Evolutionary conservation across 2,797 vertebrate species (phyloP).

Genomic region (Eremophila alpestris): DNA sequence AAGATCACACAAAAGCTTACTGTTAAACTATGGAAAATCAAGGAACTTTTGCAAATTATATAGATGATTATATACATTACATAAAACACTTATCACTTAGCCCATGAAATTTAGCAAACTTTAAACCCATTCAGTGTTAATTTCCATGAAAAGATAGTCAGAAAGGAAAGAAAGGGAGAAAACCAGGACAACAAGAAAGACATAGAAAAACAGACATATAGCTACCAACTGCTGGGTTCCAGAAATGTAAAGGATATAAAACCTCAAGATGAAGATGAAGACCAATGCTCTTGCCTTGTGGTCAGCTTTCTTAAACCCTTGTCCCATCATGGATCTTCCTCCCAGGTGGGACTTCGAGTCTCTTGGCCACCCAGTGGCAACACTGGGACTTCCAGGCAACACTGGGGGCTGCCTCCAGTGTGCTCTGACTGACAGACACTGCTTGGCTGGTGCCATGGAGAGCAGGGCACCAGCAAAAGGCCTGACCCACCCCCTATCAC

Average conservation of each 20-base stretch:
- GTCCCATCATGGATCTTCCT: background rate
- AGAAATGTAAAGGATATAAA: background rate
- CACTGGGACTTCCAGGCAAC: no score
- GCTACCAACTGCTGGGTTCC: background rate
- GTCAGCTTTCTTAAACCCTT: background rate
- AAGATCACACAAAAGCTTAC: background rate
- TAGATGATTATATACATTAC: background rate
- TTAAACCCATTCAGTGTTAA: background rate
- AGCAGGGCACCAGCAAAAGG: background rate
- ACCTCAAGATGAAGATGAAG: background rate
- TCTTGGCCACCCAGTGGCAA: background rate
- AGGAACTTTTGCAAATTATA: background rate
- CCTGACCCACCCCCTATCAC: background rate
- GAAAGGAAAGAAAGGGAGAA: background rate
- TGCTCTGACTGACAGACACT: background rate
- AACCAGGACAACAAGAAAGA: background rate
- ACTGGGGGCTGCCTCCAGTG: background rate
- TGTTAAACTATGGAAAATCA: background rate
- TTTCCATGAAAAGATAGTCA: background rate
- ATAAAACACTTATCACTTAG: background rate
- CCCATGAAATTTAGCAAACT: background rate
- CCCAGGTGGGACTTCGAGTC: fast-evolving
- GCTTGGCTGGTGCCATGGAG: background rate
- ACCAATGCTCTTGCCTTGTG: fast-evolving
- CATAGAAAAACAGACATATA: background rate